Conservation (phyloP, 2,797 vertebrate genomes). For the Malurus splendens region DNA sequence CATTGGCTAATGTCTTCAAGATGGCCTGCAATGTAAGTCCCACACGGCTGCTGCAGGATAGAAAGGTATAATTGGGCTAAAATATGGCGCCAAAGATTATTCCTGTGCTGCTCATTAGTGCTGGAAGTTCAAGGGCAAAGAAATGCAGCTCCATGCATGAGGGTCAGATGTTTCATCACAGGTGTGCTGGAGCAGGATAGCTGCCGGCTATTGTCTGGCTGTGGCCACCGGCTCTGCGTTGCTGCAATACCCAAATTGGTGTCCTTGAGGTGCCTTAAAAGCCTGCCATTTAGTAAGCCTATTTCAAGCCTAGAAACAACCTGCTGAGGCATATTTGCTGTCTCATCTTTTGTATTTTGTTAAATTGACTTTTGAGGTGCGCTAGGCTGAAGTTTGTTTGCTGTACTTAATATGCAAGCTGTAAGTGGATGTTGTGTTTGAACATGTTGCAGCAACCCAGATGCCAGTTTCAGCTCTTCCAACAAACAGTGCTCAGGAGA, state of each 20-base stretch:
- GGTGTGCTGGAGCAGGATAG: background rate
- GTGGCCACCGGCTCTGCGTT: background rate
- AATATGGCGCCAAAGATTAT: background rate
- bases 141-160: background rate
- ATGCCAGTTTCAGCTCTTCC: constrained; percentile 11
- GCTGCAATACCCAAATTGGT: background rate
- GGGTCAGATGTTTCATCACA: background rate
- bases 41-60: background rate
- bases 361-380: background rate
- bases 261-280: background rate
- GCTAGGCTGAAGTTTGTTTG: background rate
- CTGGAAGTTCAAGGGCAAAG: background rate
- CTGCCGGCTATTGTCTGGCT: background rate
- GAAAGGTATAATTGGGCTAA: background rate
- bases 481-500: background rate
- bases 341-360: background rate
- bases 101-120: background rate
- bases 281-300: background rate
- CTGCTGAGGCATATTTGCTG: background rate
- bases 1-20: background rate
- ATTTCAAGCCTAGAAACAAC: background rate
- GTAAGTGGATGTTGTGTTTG: constrained; percentile 13
- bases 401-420: constrained; percentile 30
- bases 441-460: constrained; percentile 40
- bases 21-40: background rate